Evolutionary conservation across 2,797 vertebrate species (phyloP).

Genomic region (Fistularia tabacaria): DNA sequence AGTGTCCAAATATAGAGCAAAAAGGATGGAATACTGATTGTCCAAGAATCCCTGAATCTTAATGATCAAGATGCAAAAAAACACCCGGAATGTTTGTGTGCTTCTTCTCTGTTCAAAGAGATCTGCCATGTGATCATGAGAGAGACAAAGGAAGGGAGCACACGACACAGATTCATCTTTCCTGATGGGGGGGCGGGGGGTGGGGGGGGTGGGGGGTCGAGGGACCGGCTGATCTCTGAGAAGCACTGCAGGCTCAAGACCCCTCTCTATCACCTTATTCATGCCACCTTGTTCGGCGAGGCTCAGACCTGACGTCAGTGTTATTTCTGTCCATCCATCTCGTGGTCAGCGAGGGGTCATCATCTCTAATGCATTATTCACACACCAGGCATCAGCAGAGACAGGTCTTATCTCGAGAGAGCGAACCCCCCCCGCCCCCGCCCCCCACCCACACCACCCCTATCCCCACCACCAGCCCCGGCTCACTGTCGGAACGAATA

Average conservation of each 20-base stretch:
- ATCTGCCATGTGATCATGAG: conserved; percentile 57
- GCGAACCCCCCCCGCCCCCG: conserved; percentile 13
- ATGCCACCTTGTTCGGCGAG: conserved; percentile 34
- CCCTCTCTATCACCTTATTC: conserved; percentile 41
- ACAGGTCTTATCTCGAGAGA: conserved; percentile 55
- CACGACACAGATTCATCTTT: conserved; percentile 44
- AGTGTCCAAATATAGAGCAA: too few species aligned
- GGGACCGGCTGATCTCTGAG: conserved; percentile 60
- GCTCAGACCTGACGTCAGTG: conserved; percentile 57
- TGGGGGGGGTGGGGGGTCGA: conserved; percentile 63
- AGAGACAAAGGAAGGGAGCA: conserved; percentile 54
- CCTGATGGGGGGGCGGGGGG: conserved; percentile 35
- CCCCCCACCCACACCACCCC: too few species aligned
- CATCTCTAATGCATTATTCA: conserved; percentile 69
- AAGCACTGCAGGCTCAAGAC: conserved; percentile 55
- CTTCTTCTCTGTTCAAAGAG: conserved; percentile 47
- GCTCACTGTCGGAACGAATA: conserved; percentile 41
- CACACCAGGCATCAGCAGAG: conserved; percentile 49
- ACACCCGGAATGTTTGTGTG: conserved; percentile 23
- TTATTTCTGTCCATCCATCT: conserved; percentile 68
- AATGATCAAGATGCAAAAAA: too few species aligned
- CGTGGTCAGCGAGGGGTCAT: conserved; percentile 61
- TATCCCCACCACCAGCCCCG: conserved; percentile 31
- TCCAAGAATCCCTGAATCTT: too few species aligned
- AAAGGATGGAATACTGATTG: conserved; percentile 10